Percentiles rank a stretch among this genome's conserved stretches.
Conservation (phyloP, 2,797 vertebrate species). For the Poeciliopsis infans region DNA sequence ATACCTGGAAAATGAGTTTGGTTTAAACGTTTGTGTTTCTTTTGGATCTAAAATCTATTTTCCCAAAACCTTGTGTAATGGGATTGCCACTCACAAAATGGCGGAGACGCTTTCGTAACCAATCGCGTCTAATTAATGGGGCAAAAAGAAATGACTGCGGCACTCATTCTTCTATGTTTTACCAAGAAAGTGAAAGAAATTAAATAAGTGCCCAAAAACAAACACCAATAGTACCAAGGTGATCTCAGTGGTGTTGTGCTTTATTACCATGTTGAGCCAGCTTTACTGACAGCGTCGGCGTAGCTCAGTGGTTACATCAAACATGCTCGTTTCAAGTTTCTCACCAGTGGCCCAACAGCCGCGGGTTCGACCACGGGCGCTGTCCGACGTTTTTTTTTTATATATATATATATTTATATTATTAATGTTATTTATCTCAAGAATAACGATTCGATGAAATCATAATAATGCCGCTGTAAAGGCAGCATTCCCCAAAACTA, state of each 20-base stretch:
- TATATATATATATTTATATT: too few species aligned
- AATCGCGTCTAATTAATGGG: background rate
- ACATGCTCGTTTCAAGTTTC: rapidly evolving
- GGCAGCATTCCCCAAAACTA: background rate
- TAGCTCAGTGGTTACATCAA: slow-evolving; percentile 56
- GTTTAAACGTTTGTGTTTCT: background rate
- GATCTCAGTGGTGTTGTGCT: background rate
- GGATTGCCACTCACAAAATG: background rate
- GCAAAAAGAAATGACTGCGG: background rate
- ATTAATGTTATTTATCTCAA: background rate
- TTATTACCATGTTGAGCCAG: background rate
- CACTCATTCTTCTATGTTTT: background rate
- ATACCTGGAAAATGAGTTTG: too few species aligned
- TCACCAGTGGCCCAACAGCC: background rate
- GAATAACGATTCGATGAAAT: background rate
- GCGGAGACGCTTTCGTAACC: background rate
- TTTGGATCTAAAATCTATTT: background rate
- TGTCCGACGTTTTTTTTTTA: background rate
- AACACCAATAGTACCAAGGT: rapidly evolving
- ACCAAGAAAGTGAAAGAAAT: background rate
- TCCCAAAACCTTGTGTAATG: background rate
- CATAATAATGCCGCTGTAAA: background rate
- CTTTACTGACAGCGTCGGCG: rapidly evolving
- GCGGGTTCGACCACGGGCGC: background rate
- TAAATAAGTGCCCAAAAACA: background rate